These are phyloP conservation scores for Cottoperca gobio DNA, from an alignment of 2,797 vertebrate species.

Conservation along the genomic window DNA sequence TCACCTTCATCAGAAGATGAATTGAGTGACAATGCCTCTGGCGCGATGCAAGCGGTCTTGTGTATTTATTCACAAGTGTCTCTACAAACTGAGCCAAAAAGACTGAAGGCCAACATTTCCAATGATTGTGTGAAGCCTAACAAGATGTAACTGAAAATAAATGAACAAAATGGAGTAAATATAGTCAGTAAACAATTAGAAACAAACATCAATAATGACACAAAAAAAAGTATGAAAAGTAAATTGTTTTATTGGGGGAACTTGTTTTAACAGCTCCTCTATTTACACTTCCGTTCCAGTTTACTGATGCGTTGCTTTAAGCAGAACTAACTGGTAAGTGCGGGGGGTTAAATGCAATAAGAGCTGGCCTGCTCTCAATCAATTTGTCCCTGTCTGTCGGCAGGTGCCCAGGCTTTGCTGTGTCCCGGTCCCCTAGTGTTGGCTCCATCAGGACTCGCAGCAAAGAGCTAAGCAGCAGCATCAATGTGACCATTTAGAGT, in stretches of 20 bases:
- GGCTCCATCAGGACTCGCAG: conserved; percentile 78
- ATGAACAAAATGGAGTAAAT: conserved; percentile 31
- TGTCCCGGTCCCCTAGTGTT: conserved; percentile 71
- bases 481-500: conserved; percentile 84
- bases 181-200: conserved; percentile 23
- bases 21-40: conserved; percentile 61
- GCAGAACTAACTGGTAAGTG: conserved; percentile 56
- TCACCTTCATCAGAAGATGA: conserved; percentile 71
- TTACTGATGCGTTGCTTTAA: conserved; percentile 49
- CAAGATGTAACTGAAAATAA: conserved; percentile 47
- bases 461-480: conserved; percentile 75
- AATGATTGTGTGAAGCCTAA: conserved; percentile 50
- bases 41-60: conserved; percentile 54
- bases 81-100: conserved; percentile 59
- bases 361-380: conserved; percentile 79
- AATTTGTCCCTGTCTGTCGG: conserved; percentile 81
- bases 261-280: conserved; percentile 21
- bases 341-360: conserved; percentile 73
- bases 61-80: conserved; percentile 64
- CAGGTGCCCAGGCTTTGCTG: conserved; percentile 72
- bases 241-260: neutral
- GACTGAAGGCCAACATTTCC: conserved; percentile 70
- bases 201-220: conserved; percentile 16
- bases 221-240: neutral
- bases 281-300: conserved; percentile 34